phyloP scores from a whole-genome alignment of 1,140 invertebrate genomes.

The Xylocopa sonorina region DNA sequence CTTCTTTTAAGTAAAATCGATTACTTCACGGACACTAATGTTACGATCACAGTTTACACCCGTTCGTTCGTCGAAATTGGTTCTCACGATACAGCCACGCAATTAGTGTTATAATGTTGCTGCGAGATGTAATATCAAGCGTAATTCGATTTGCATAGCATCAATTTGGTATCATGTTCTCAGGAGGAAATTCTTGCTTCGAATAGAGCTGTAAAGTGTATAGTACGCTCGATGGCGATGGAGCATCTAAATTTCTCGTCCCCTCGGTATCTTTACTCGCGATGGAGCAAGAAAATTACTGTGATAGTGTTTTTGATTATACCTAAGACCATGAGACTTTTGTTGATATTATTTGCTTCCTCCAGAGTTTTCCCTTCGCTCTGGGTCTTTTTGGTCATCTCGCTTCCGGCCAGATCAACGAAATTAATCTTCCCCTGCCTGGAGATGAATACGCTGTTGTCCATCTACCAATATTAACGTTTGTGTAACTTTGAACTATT shows the following conservation, averaged over 20 bases:
- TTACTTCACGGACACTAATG: not conserved
- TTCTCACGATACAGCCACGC: not conserved
- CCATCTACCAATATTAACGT: conserved; percentile 73
- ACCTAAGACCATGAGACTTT: conserved; percentile 97
- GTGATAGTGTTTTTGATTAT: conserved; percentile 58
- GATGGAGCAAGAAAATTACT: no score
- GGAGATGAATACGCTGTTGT: conserved; percentile 91
- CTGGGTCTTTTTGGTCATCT: conserved; percentile 96
- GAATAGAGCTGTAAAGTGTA: no score
- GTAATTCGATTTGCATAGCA: not conserved
- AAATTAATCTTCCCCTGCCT: conserved; percentile 97
- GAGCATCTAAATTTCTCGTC: no score
- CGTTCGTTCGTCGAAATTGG: conserved; percentile 1
- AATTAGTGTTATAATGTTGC: conserved; percentile 14
- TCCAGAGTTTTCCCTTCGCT: conserved; percentile 95
- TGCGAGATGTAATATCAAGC: not conserved
- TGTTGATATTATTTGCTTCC: conserved; percentile 98
- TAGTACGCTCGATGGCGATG: no score
- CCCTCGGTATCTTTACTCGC: no score
- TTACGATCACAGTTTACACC: not conserved
- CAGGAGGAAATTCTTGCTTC: no score
- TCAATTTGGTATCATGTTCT: not conserved
- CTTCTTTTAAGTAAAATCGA: not conserved
- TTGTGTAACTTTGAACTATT: not conserved
- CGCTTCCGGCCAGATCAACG: conserved; percentile 96